phyloP scores from a whole-genome alignment of 2,888 invertebrate species.

The Neria commutata region DNA sequence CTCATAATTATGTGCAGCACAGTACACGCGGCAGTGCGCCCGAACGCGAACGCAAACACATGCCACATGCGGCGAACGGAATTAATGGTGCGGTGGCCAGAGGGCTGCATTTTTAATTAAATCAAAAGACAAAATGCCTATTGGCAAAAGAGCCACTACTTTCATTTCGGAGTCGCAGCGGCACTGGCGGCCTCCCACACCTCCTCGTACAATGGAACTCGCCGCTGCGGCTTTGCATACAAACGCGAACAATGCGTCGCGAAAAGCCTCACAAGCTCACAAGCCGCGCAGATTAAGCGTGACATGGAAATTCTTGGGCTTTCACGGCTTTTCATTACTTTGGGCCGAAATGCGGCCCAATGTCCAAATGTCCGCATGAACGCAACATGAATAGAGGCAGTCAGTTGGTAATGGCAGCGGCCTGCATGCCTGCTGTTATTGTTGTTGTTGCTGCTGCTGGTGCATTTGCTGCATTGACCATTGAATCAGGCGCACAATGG shows the following conservation, averaged over 20 bases:
- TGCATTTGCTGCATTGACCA: background rate
- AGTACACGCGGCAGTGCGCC: too few species aligned
- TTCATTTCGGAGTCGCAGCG: background rate
- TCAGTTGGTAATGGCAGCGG: background rate
- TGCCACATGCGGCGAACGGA: background rate
- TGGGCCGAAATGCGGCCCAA: constrained; percentile 8
- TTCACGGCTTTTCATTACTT: constrained; percentile 19
- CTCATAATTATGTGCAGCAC: constrained; percentile 1
- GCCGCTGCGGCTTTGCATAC: too few species aligned
- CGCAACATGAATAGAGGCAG: constrained; percentile 4
- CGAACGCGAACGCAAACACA: background rate
- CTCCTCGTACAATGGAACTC: background rate
- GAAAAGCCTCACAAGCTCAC: too few species aligned
- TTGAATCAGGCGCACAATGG: constrained; percentile 11
- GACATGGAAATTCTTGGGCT: constrained; percentile 23
- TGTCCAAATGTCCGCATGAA: background rate
- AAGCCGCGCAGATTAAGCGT: constrained; percentile 25
- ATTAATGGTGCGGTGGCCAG: too few species aligned
- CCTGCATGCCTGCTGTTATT: too few species aligned
- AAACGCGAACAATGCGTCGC: background rate
- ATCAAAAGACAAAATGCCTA: background rate
- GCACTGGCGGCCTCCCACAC: background rate
- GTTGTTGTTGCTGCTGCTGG: too few species aligned
- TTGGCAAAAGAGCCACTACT: background rate
- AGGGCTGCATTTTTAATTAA: background rate